Conservation (phyloP, 2,797 vertebrate species). For the Falco berigora region DNA sequence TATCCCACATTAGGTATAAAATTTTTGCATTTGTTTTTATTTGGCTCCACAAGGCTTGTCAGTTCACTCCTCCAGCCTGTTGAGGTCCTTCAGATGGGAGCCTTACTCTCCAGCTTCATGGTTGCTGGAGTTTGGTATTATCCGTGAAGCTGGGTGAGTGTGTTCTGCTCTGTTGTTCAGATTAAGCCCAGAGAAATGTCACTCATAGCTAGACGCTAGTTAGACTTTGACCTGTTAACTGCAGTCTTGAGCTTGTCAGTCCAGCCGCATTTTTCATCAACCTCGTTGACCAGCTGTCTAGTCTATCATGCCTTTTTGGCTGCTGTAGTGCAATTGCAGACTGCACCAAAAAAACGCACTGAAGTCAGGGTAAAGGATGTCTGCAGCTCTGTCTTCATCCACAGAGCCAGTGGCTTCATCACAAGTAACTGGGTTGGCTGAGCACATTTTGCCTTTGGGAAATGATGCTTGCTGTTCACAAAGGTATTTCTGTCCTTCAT, state of each 20-base stretch:
- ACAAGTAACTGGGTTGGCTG: neutral
- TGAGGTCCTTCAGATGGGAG: neutral
- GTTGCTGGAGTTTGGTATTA: neutral
- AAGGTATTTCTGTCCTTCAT: neutral
- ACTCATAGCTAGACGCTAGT: accelerated
- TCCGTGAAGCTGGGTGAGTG: neutral
- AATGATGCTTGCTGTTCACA: neutral
- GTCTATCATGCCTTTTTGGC: neutral
- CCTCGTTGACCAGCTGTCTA: neutral
- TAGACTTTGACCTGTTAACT: neutral
- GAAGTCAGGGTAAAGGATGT: neutral
- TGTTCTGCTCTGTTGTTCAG: neutral
- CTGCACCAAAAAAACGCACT: neutral
- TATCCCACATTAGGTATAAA: neutral
- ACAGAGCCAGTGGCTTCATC: neutral
- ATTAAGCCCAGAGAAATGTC: neutral
- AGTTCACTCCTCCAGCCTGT: neutral
- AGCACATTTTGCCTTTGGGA: neutral
- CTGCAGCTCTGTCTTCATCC: neutral
- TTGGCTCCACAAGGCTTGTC: neutral
- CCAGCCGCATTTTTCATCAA: neutral
- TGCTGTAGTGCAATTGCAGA: neutral
- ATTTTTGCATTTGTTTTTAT: neutral
- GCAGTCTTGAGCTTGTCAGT: neutral
- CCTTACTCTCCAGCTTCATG: neutral